A percentile compares a stretch with the other conserved stretches of the same genome.
phyloP scores from a whole-genome alignment of 2,888 invertebrate genomes.

The Spisula solida region DNA sequence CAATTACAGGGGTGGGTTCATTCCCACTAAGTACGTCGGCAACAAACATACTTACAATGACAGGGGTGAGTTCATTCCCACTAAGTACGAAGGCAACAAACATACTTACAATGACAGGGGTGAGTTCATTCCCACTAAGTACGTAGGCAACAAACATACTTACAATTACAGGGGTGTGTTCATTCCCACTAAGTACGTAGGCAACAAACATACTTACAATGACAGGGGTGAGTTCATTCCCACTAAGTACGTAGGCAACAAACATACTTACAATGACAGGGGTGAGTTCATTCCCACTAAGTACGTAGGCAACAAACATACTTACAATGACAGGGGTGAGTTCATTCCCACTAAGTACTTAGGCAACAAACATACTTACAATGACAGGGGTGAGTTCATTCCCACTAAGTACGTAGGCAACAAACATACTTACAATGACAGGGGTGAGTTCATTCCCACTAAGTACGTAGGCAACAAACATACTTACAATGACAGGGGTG shows the following conservation, averaged over 20 bases:
- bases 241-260: slow-evolving; percentile 89
- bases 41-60: slow-evolving; percentile 90
- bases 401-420: slow-evolving; percentile 89
- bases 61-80: slow-evolving; percentile 90
- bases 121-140: slow-evolving; percentile 89
- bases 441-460: slow-evolving; percentile 90
- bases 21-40: slow-evolving; percentile 89
- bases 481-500: slow-evolving; percentile 90
- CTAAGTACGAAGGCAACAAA: slow-evolving; percentile 89
- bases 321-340: slow-evolving; percentile 90
- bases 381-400: slow-evolving; percentile 90
- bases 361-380: slow-evolving; percentile 90
- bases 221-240: slow-evolving; percentile 90
- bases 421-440: slow-evolving; percentile 90
- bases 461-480: slow-evolving; percentile 89
- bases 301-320: slow-evolving; percentile 89
- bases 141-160: slow-evolving; percentile 89
- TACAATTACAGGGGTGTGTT: slow-evolving; percentile 90
- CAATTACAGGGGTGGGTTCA: slow-evolving; percentile 90
- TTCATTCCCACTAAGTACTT: slow-evolving; percentile 89
- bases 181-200: slow-evolving; percentile 89
- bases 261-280: slow-evolving; percentile 90
- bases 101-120: slow-evolving; percentile 90
- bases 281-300: slow-evolving; percentile 89
- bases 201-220: slow-evolving; percentile 90